These are phyloP conservation scores for Armadillidium nasatum DNA, from an alignment of 1,140 invertebrate genomes.

Conservation along the genomic window DNA sequence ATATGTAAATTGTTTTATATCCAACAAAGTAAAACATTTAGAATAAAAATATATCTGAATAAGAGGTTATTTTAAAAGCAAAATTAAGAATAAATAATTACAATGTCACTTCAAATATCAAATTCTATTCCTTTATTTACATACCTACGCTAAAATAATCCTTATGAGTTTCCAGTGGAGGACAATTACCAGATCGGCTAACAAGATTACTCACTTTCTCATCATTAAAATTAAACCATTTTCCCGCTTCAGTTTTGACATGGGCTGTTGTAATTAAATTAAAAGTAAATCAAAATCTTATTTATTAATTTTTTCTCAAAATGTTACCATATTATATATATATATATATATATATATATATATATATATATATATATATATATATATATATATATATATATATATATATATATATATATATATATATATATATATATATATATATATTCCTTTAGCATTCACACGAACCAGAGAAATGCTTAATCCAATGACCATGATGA, in stretches of 20 bases:
- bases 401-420: too few relatives aligned
- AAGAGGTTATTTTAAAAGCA: not conserved
- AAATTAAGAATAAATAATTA: not conserved
- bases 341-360: too few relatives aligned
- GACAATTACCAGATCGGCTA: slow-evolving; percentile 26
- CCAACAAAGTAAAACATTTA: too few relatives aligned
- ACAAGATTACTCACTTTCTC: slow-evolving; percentile 33
- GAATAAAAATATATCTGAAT: too few relatives aligned
- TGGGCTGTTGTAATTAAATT: slow-evolving; percentile 40
- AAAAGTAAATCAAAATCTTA: not conserved
- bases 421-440: too few relatives aligned
- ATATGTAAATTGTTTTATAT: too few relatives aligned
- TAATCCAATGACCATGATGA: slow-evolving; percentile 43
- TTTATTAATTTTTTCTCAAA: too few relatives aligned
- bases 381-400: too few relatives aligned
- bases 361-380: too few relatives aligned
- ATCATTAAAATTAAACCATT: slow-evolving; percentile 43
- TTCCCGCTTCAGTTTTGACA: slow-evolving; percentile 33
- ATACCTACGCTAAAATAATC: slow-evolving; percentile 43
- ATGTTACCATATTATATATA: too few relatives aligned
- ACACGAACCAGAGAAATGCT: slow-evolving; percentile 36
- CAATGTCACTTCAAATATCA: not conserved
- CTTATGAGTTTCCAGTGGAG: slow-evolving; percentile 38
- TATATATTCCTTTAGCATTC: too few relatives aligned
- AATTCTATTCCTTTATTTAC: slow-evolving; percentile 7